A percentile compares a stretch with the other conserved stretches of the same genome.
Evolutionary conservation across 2,113 vertebrate species (phyloP).

Genomic region (Andinoacara biseriatus): DNA sequence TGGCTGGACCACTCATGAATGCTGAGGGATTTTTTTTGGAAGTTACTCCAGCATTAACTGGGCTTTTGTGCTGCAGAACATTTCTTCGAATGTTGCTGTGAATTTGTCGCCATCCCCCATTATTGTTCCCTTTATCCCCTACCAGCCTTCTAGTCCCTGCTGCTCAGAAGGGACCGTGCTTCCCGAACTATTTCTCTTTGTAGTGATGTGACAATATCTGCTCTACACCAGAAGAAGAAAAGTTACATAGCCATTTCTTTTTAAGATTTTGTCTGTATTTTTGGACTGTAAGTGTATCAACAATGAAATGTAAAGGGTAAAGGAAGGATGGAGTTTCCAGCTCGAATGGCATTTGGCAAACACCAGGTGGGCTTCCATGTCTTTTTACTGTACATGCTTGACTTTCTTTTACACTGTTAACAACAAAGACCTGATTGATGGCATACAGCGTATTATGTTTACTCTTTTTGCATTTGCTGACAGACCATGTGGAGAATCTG

Average conservation of each 20-base stretch:
- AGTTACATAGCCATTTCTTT: slow-evolving; percentile 6
- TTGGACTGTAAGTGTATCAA: accelerated
- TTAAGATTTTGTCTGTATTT: not conserved
- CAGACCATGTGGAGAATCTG: not conserved
- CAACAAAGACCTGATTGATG: not conserved
- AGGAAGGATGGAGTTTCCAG: not conserved
- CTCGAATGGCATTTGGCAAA: slow-evolving; percentile 2
- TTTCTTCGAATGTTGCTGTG: slow-evolving; percentile 16
- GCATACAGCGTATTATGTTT: not conserved
- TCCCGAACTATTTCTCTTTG: not conserved
- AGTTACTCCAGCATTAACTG: slow-evolving; percentile 15
- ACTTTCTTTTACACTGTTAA: not conserved
- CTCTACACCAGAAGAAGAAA: slow-evolving; percentile 17
- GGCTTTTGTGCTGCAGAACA: not conserved
- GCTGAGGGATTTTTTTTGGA: slow-evolving; percentile 7
- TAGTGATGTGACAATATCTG: not conserved
- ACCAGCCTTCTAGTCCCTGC: not conserved
- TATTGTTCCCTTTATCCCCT: slow-evolving; percentile 2
- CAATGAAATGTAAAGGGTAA: not conserved
- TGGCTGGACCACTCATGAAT: slow-evolving; percentile 8
- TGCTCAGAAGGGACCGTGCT: not conserved
- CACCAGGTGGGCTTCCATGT: not conserved
- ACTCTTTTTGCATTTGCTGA: not conserved
- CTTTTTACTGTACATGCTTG: not conserved
- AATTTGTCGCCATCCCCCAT: slow-evolving; percentile 5